phyloP scores from a whole-genome alignment of 1,140 invertebrate genomes.

The Cyrtorhinus lividipennis region DNA sequence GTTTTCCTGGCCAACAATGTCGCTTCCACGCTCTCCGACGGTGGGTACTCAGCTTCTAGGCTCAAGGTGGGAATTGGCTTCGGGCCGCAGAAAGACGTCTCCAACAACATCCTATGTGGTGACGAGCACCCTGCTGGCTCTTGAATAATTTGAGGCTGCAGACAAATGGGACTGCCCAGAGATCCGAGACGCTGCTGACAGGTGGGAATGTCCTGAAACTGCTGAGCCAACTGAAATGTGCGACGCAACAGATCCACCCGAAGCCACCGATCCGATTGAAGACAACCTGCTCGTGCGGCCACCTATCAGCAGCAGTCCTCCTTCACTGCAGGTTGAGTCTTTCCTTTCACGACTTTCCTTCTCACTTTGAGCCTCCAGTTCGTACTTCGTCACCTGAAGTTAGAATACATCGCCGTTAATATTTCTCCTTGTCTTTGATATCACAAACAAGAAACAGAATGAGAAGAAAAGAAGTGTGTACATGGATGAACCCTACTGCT shows the following conservation, averaged over 20 bases:
- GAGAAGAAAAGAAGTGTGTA: conserved; percentile 6
- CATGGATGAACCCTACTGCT: conserved; percentile 20
- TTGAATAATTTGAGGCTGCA: conserved; percentile 46
- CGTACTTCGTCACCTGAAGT: conserved; percentile 23
- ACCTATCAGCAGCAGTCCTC: conserved; percentile 61
- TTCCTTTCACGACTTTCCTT: conserved; percentile 37
- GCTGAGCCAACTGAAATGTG: conserved; percentile 26
- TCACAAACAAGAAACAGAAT: not conserved
- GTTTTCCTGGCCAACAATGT: conserved; percentile 41
- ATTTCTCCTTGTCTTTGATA: too few species aligned
- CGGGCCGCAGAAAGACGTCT: conserved; percentile 76
- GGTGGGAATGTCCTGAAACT: conserved; percentile 30
- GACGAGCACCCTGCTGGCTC: conserved; percentile 56
- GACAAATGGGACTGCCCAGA: conserved; percentile 37
- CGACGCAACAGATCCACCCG: conserved; percentile 28
- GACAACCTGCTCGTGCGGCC: conserved; percentile 67
- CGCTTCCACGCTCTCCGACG: conserved; percentile 44
- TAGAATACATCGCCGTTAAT: too few species aligned
- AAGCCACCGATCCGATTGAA: conserved; percentile 45
- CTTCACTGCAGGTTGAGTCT: conserved; percentile 55
- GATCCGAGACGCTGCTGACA: conserved; percentile 29
- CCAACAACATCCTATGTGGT: conserved; percentile 71
- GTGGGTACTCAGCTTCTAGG: conserved; percentile 35
- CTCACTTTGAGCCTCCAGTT: conserved; percentile 26
- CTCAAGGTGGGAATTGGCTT: conserved; percentile 40